Percentiles rank a stretch among this genome's conserved stretches.
These are phyloP conservation scores for Potamilus streckersoni DNA, from an alignment of 1,140 invertebrate genomes.

Conservation along the genomic window DNA sequence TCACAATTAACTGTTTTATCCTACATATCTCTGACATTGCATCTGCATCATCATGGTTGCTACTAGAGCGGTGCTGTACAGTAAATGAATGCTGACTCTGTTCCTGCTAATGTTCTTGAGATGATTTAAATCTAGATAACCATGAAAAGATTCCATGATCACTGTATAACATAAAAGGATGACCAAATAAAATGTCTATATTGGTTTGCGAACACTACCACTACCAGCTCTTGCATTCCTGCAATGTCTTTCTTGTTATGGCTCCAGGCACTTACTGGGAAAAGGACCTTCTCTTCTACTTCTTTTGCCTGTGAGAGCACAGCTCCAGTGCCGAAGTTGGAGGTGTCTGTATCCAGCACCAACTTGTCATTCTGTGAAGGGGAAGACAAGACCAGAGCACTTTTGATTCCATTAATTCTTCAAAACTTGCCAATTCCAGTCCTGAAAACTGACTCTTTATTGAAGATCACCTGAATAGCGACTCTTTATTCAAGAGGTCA, in stretches of 20 bases:
- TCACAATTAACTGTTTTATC: neutral
- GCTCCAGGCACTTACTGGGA: neutral
- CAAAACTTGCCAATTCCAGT: slow-evolving; percentile 1
- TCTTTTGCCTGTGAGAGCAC: slow-evolving; percentile 4
- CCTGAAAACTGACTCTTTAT: no score
- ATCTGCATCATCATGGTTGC: slow-evolving; percentile 21
- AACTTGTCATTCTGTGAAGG: neutral
- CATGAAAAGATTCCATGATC: slow-evolving; percentile 25
- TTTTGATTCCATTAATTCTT: neutral
- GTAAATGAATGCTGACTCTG: slow-evolving; percentile 12
- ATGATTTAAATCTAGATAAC: slow-evolving; percentile 22
- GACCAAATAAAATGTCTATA: slow-evolving; percentile 16
- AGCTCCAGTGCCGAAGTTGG: slow-evolving; percentile 5
- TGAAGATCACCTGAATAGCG: neutral
- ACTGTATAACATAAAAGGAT: slow-evolving; percentile 11
- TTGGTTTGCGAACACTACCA: slow-evolving; percentile 22
- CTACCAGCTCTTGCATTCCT: slow-evolving; percentile 10
- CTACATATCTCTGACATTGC: slow-evolving; percentile 5
- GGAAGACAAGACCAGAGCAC: neutral
- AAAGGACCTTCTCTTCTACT: neutral
- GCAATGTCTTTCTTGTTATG: slow-evolving; percentile 4
- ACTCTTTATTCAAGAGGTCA: neutral
- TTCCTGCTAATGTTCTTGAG: slow-evolving; percentile 11
- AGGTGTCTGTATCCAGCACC: slow-evolving; percentile 9
- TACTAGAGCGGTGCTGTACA: slow-evolving; percentile 6